phyloP scores from a whole-genome alignment of 1,140 invertebrate species.

The Philopotamus ludificatus region DNA sequence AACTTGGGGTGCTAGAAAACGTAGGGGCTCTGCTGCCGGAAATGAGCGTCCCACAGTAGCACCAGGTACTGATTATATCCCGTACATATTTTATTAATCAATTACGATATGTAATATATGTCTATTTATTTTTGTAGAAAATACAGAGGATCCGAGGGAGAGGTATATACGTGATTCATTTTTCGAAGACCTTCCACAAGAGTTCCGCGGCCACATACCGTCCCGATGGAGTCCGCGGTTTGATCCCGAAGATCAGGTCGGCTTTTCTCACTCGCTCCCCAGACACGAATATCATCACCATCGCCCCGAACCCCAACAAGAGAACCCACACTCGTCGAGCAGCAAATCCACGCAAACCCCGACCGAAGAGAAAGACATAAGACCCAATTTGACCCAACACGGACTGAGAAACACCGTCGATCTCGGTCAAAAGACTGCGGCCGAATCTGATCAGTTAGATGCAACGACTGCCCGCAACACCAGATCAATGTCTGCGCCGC shows the following conservation, averaged over 20 bases:
- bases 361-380: slow-evolving; percentile 42
- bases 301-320: slow-evolving; percentile 19
- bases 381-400: slow-evolving; percentile 62
- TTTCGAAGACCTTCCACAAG: slow-evolving; percentile 60
- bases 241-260: slow-evolving; percentile 45
- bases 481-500: slow-evolving; percentile 69
- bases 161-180: slow-evolving; percentile 57
- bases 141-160: slow-evolving; percentile 49
- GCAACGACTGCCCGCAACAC: slow-evolving; percentile 58
- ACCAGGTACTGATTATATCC: background rate
- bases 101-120: slow-evolving; percentile 25
- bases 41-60: slow-evolving; percentile 47
- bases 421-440: slow-evolving; percentile 67
- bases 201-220: slow-evolving; percentile 62
- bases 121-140: slow-evolving; percentile 49
- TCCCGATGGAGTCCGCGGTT: slow-evolving; percentile 54
- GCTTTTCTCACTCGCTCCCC: slow-evolving; percentile 20
- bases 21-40: slow-evolving; percentile 48
- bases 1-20: slow-evolving; percentile 57
- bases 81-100: too few relatives aligned
- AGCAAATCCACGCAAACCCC: slow-evolving; percentile 56
- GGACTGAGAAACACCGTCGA: slow-evolving; percentile 74
- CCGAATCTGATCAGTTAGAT: slow-evolving; percentile 56
- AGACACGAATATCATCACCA: slow-evolving; percentile 1
- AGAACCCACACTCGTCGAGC: slow-evolving; percentile 43